Base-by-base conservation (phyloP, 37 sponge, comb jelly and placozoan species). In the Axinella damicornis region DNA sequence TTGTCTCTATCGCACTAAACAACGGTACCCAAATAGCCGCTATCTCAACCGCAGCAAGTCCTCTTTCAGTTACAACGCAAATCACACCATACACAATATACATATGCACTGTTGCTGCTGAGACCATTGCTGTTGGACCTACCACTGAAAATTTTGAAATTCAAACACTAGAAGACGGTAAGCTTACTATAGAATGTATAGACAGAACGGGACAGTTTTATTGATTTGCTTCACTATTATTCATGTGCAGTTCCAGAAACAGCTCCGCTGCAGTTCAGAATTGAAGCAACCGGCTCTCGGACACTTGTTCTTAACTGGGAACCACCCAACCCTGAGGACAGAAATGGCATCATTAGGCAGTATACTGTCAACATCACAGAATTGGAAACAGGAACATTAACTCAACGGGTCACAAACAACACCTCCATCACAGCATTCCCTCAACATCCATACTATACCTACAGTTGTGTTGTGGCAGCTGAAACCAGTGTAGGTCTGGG, bases 51-150 rank as follows among this genome's bases (percentile, higher is more conserved):
- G n/a, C 81, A n/a, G 19, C 25, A 33, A 30, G 18, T 41, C 5
- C 20, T 13, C 12, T 36, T 22, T 36, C 24, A 25, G 35, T 36
- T 14, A 28, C 39, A 34, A 28, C 60, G 1, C 66, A 63, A 46
- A 46, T 46, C 1, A 37, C 13, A 35, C 88, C 88, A 34, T 72
- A 46, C 73, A 66, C 52, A 41, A 32, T 19, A 57, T 81, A 87
- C 65, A 21, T 27, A 20, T 31, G 63, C 53, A 21, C 67, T 53
- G 76, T 87, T 19, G 75, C 81, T 40, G 88, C 88, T 33, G 54
- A 37, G 34, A 87, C 88, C 13, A 41, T 87, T 14, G 82, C 22
- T 37, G 19, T 36, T 12, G 82, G 88, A 57, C 88, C 88, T 36
- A 34, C 30, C 35, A 34, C 34, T 14, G 35, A 68, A 6, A 19